Evolutionary conservation across 2,797 vertebrate genomes (phyloP), one percentile per base, ranked within the genome.

Genomic region (Ambastaia sidthimunki): DNA sequence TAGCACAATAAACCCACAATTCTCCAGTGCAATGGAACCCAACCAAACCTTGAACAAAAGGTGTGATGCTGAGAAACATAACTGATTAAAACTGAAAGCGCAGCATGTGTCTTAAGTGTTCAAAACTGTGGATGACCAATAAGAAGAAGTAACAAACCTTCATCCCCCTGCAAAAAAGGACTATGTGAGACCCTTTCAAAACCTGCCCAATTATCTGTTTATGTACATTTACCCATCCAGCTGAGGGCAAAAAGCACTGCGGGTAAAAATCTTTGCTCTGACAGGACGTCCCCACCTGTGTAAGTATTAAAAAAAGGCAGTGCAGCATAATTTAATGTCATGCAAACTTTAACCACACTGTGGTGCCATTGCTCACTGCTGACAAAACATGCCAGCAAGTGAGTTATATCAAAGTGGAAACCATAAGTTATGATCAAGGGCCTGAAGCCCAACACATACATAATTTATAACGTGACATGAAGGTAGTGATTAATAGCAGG

Each of bases 191-290:
- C 31, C 19, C n/a, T 44, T 12, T 19, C 3, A 28, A 80, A 69
- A 15, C 21, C 21, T 78, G 47, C 28, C 9, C 18, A 67, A 66
- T 23, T 21, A 69, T 63, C 21, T 23, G 13, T 13, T 72, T 7
- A 48, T 66, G 52, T 80, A 71, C 67, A 86, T 89, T 91, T 92
- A 94, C 91, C 90, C 90, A 85, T 85, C 87, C 88, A 52, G 90
- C 81, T 80, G 90, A 88, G 2, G 82, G 87, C 15, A 84, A 66
- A 90, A 94, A 94, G 85, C 93, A 95, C 87, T 89, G 91, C 7
- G 86, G 89, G 79, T 93, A 92, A 88, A 85, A 63, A 66, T 54
- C 84, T 52, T 72, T 76, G 37, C 69, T 85, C 69, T 83, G 85
- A 89, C 57, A 78, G 63, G 41, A n/a, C 1, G 60, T 57, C 21